phyloP scores from a whole-genome alignment of 2,888 invertebrate genomes.

The Druceiella hillmani region DNA sequence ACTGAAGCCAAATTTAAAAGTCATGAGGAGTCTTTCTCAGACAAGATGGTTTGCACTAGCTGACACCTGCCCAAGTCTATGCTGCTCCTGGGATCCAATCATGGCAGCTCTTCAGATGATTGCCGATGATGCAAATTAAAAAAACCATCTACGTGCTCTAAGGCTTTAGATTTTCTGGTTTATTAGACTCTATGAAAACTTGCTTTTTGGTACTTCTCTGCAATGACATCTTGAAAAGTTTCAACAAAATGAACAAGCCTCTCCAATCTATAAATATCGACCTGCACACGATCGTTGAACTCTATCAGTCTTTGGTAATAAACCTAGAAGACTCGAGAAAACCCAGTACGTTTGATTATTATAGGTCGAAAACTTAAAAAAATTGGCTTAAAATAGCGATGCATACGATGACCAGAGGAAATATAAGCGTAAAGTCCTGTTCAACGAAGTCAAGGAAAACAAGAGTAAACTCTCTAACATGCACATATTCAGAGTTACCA shows the following conservation, averaged over 20 bases:
- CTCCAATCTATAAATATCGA: conserved; percentile 16
- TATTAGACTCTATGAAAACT: conserved; percentile 16
- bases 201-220: conserved; percentile 17
- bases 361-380: conserved; percentile 7
- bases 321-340: conserved; percentile 6
- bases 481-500: conserved; percentile 8
- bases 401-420: too few species aligned
- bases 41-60: conserved; percentile 19
- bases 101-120: conserved; percentile 12
- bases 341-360: conserved; percentile 10
- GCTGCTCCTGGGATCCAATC: conserved; percentile 14
- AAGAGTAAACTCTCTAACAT: conserved; percentile 9
- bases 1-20: conserved; percentile 11
- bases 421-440: conserved; percentile 9
- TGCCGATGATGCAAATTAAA: conserved; percentile 12
- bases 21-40: conserved; percentile 15
- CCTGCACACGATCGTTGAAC: conserved; percentile 15
- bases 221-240: conserved; percentile 18
- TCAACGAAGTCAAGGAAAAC: conserved; percentile 14
- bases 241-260: conserved; percentile 16
- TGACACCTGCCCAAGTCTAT: conserved; percentile 15
- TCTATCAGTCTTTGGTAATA: conserved; percentile 13
- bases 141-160: too few species aligned
- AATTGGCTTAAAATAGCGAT: conserved; percentile 7
- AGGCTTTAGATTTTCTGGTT: conserved; percentile 17